Evolutionary conservation across 2,888 invertebrate species (phyloP).

Genomic region (Sesia bembeciformis): DNA sequence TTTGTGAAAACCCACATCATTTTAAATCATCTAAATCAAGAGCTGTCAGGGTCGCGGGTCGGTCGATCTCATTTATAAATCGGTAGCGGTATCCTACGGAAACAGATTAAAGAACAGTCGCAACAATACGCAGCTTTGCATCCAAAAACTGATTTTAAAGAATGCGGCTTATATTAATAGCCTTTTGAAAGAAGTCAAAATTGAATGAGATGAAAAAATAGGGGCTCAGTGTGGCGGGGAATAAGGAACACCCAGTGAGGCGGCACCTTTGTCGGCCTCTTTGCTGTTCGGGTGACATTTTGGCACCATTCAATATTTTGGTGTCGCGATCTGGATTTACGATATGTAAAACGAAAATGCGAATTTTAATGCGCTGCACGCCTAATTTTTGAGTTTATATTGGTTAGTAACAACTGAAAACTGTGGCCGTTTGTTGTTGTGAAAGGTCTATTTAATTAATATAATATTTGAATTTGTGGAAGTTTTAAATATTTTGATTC

Average conservation of each 20-base stretch:
- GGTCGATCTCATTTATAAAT: conserved; percentile 62
- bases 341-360: conserved; percentile 54
- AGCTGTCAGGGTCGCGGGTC: conserved; percentile 40
- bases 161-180: conserved; percentile 73
- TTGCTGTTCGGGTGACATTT: conserved; percentile 69
- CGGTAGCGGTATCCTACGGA: conserved; percentile 73
- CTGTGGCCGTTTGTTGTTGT: no score
- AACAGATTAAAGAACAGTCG: conserved; percentile 67
- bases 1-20: conserved; percentile 66
- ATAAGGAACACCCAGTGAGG: conserved; percentile 69
- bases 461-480: no score
- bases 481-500: no score
- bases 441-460: no score
- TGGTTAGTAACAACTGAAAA: no score
- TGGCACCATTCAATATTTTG: conserved; percentile 73
- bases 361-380: conserved; percentile 12
- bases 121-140: conserved; percentile 64
- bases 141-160: conserved; percentile 64
- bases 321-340: conserved; percentile 70
- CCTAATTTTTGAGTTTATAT: no score
- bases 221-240: conserved; percentile 56
- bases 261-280: conserved; percentile 66
- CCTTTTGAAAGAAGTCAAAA: conserved; percentile 74
- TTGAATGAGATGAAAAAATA: conserved; percentile 73
- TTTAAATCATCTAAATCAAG: conserved; percentile 67